Evolutionary conservation across 2,797 vertebrate genomes (phyloP).

Genomic region (Hippoglossus hippoglossus): DNA sequence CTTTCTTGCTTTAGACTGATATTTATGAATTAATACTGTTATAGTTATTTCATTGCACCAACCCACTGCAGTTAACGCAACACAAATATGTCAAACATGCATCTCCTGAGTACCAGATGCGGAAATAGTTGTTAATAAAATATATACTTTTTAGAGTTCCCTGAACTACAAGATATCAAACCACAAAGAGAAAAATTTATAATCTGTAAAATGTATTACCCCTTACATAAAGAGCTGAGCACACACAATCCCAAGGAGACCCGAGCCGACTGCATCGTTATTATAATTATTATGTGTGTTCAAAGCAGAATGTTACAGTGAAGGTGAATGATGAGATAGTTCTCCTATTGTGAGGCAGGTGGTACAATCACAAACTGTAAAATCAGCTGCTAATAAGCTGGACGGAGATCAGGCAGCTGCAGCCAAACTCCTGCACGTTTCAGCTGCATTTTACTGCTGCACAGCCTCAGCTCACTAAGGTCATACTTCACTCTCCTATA

Average conservation of each 20-base stretch:
- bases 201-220: conserved; percentile 12
- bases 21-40: no score
- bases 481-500: conserved; percentile 49
- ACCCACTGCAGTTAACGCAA: no score
- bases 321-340: conserved; percentile 28
- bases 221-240: conserved; percentile 23
- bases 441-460: conserved; percentile 48
- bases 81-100: no score
- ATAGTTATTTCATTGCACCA: no score
- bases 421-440: conserved; percentile 31
- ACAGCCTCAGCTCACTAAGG: conserved; percentile 46
- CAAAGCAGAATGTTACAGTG: conserved; percentile 33
- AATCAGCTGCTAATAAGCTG: conserved; percentile 45
- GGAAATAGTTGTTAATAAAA: no score
- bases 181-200: no score
- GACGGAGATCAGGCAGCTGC: conserved; percentile 29
- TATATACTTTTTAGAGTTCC: no score
- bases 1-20: no score
- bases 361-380: conserved; percentile 35
- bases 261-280: conserved; percentile 22
- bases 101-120: no score
- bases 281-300: conserved; percentile 47
- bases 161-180: no score
- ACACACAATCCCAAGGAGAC: conserved; percentile 49
- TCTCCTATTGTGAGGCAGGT: conserved; percentile 25